phyloP scores from a whole-genome alignment of 2,888 invertebrate genomes.

The Andrena minutula region DNA sequence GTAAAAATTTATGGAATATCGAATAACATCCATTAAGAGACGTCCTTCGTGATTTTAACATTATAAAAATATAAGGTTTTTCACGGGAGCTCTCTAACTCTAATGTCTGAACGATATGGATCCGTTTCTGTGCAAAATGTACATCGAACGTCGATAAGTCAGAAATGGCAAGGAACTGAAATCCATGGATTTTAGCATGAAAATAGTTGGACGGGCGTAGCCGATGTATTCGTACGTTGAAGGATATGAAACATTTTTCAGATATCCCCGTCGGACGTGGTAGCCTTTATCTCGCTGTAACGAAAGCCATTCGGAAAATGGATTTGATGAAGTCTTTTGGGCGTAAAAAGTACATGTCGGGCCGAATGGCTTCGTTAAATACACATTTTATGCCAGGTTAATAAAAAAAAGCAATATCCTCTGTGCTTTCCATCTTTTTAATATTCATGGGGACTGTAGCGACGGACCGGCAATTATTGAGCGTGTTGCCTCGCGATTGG shows the following conservation, averaged over 20 bases:
- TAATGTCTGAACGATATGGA: background rate
- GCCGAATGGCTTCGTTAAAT: background rate
- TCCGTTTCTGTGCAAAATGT: background rate
- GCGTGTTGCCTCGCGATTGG: background rate
- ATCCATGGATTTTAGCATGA: conserved; percentile 57
- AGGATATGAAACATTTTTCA: conserved; percentile 53
- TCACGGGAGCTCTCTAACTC: too few relatives aligned
- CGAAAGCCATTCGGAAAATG: conserved; percentile 39
- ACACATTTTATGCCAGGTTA: background rate
- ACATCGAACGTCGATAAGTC: conserved; percentile 42
- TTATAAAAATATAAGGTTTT: background rate
- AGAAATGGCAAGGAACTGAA: conserved; percentile 34
- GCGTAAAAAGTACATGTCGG: background rate
- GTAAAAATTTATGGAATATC: background rate
- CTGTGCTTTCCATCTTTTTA: background rate
- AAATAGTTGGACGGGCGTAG: conserved; percentile 36
- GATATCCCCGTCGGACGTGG: conserved; percentile 25
- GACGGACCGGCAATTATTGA: background rate
- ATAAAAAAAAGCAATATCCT: background rate
- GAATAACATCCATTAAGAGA: background rate
- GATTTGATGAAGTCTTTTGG: conserved; percentile 28
- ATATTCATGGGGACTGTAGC: background rate
- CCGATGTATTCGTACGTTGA: conserved; percentile 39
- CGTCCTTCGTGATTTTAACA: background rate
- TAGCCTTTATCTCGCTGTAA: conserved; percentile 43